These are phyloP conservation scores for Drosophila repleta DNA, from an alignment of 1,140 invertebrate genomes.

Conservation along the genomic window DNA sequence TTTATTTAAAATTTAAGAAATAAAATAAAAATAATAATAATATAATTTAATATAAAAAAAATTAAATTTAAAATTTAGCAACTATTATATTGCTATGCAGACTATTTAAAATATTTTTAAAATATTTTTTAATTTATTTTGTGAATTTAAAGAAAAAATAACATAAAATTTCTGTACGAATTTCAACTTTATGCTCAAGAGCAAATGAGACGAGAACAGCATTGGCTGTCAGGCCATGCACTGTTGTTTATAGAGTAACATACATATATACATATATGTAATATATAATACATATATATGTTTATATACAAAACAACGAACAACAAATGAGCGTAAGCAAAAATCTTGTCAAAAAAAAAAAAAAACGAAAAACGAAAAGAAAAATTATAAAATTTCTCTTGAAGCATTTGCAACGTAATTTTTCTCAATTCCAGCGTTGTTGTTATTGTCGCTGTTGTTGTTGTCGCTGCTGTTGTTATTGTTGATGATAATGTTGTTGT, in stretches of 20 bases:
- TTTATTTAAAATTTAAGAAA: no score
- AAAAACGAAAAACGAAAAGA: constrained; percentile 32
- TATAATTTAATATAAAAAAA: no score
- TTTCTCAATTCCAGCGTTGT: constrained; percentile 67
- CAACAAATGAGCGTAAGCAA: constrained; percentile 71
- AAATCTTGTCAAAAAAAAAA: constrained; percentile 69
- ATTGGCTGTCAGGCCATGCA: background rate
- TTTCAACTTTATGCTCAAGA: no score
- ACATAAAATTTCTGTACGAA: no score
- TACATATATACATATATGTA: background rate
- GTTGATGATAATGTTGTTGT: constrained; percentile 38
- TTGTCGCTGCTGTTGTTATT: constrained; percentile 30
- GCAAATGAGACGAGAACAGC: no score
- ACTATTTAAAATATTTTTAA: no score
- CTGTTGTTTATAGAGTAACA: constrained; percentile 2
- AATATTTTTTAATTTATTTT: no score
- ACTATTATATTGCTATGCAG: no score
- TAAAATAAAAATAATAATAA: no score
- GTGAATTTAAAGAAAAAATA: no score
- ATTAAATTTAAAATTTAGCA: no score
- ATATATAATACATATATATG: background rate
- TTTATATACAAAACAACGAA: constrained; percentile 10
- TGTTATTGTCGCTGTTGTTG: constrained; percentile 14
- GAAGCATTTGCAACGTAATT: constrained; percentile 74
- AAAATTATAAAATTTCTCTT: constrained; percentile 73